Evolutionary conservation across 1,140 invertebrate genomes (phyloP).

Genomic region (Drosophila nigromelanica): DNA sequence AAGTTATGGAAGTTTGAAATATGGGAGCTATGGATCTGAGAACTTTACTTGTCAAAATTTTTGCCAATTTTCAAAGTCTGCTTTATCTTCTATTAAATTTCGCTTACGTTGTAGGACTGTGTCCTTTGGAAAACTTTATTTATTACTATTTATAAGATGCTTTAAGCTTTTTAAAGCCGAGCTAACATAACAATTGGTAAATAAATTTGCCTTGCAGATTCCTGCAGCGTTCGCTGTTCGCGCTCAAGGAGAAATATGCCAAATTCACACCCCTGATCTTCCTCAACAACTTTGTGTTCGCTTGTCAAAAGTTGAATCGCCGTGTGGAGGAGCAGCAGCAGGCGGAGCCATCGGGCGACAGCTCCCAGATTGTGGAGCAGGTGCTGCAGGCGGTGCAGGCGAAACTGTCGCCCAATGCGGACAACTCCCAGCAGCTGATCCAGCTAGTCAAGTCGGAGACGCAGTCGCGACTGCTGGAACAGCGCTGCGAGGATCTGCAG

Average conservation of each 20-base stretch:
- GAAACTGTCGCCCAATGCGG: conserved; percentile 44
- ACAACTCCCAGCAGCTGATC: conserved; percentile 71
- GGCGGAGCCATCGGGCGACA: conserved; percentile 3
- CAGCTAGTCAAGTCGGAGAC: conserved; percentile 77
- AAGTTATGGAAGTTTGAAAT: too few relatives aligned
- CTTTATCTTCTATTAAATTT: too few relatives aligned
- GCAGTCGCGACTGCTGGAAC: conserved; percentile 65
- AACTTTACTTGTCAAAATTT: too few relatives aligned
- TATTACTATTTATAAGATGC: too few relatives aligned
- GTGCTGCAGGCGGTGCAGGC: conserved; percentile 38
- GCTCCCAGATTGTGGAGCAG: conserved; percentile 21
- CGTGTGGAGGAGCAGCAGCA: conserved; percentile 45
- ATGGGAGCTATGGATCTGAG: too few relatives aligned
- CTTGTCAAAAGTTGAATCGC: conserved; percentile 64
- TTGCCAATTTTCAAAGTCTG: too few relatives aligned
- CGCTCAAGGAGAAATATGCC: conserved; percentile 78
- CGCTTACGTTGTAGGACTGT: too few relatives aligned
- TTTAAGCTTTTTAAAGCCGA: too few relatives aligned
- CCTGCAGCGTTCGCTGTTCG: conserved; percentile 68
- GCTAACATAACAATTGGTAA: too few relatives aligned
- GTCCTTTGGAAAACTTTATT: too few relatives aligned
- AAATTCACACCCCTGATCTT: conserved; percentile 82
- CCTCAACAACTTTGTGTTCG: conserved; percentile 78
- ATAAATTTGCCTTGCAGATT: conserved; percentile 51
- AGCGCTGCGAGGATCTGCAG: conserved; percentile 60